A percentile compares a stretch with the other conserved stretches of the same genome.
Conservation (phyloP, 2,888 invertebrate genomes). For the Dicyrtoma fusca region DNA sequence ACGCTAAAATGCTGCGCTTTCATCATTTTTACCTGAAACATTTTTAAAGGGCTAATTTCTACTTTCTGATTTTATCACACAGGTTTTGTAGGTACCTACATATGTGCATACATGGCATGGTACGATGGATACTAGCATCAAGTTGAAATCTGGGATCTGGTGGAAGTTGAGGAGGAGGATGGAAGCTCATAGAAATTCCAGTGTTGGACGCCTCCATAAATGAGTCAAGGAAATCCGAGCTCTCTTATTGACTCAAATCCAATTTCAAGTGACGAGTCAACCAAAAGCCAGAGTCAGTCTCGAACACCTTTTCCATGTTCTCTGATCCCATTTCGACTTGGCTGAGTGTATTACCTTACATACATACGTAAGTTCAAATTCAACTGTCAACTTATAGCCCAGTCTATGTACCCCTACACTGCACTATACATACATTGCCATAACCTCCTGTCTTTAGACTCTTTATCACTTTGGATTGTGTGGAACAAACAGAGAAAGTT, state of each 20-base stretch:
- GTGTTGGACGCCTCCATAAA: slow-evolving; percentile 3
- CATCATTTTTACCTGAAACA: too few species aligned
- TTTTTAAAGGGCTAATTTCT: too few species aligned
- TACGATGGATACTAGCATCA: not conserved
- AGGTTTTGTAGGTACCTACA: too few species aligned
- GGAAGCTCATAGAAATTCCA: slow-evolving; percentile 15
- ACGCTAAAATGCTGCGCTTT: too few species aligned
- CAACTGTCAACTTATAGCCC: not conserved
- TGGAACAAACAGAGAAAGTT: too few species aligned
- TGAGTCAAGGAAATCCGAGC: slow-evolving; percentile 20
- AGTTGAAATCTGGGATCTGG: not conserved
- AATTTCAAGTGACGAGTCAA: slow-evolving; percentile 18
- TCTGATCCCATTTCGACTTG: not conserved
- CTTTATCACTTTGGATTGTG: too few species aligned
- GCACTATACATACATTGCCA: too few species aligned
- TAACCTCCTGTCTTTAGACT: too few species aligned
- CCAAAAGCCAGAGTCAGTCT: not conserved
- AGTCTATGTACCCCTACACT: not conserved
- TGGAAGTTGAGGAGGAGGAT: too few species aligned
- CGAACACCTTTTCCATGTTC: slow-evolving; percentile 1
- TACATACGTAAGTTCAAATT: too few species aligned
- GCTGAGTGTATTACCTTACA: not conserved
- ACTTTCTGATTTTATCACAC: too few species aligned
- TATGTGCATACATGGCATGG: too few species aligned
- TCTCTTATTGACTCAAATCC: slow-evolving; percentile 26